These are phyloP conservation scores for Onchidella celtica DNA, from an alignment of 2,888 invertebrate genomes.

Conservation along the genomic window DNA sequence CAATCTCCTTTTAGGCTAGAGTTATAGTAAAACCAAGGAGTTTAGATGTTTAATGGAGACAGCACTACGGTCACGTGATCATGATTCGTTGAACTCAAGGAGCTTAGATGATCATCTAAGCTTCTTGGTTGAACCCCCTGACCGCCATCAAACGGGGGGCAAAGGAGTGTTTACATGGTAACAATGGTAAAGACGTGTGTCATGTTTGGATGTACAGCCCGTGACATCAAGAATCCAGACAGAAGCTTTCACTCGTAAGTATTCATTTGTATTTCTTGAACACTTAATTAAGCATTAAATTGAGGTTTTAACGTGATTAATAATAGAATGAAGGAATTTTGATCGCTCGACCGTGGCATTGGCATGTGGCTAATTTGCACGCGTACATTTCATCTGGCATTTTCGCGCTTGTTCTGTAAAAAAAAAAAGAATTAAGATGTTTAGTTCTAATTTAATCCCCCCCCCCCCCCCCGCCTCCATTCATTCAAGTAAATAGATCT, in stretches of 20 bases:
- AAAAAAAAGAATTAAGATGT: neutral
- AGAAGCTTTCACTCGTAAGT: neutral
- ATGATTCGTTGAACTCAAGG: too few relatives aligned
- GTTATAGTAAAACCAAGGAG: too few relatives aligned
- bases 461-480: neutral
- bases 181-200: neutral
- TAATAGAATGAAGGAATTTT: neutral
- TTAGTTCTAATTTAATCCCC: neutral
- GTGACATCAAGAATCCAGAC: neutral
- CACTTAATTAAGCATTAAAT: neutral
- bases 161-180: neutral
- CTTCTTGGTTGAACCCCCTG: too few relatives aligned
- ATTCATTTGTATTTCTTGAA: neutral
- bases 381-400: neutral
- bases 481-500: neutral
- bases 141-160: neutral
- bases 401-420: neutral
- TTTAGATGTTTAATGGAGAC: too few relatives aligned
- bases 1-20: too few relatives aligned
- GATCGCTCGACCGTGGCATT: neutral
- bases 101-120: too few relatives aligned
- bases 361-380: neutral
- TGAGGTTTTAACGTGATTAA: neutral
- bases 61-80: too few relatives aligned
- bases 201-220: neutral